Evolutionary conservation across 2,797 vertebrate genomes (phyloP).

Genomic region (Catostomus latipinnis): DNA sequence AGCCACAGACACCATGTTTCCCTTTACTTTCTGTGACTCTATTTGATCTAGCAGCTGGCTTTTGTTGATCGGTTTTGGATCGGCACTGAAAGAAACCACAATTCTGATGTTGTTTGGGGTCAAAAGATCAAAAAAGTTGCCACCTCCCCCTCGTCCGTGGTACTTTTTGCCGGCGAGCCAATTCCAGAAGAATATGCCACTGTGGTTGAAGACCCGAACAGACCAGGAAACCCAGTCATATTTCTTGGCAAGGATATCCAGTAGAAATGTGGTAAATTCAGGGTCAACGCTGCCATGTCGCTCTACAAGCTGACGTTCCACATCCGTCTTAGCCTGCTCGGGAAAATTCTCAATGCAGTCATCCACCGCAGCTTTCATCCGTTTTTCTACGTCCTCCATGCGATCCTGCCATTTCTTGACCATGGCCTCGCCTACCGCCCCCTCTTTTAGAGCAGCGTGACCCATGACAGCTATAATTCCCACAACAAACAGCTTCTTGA

Average conservation of each 20-base stretch:
- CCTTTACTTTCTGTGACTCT: constrained; percentile 74
- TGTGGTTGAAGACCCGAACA: constrained; percentile 71
- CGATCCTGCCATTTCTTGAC: constrained; percentile 79
- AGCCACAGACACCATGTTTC: constrained; percentile 78
- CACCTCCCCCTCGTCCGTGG: constrained; percentile 72
- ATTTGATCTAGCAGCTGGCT: constrained; percentile 73
- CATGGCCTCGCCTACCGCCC: constrained; percentile 69
- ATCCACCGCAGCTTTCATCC: constrained; percentile 81
- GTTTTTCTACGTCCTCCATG: constrained; percentile 79
- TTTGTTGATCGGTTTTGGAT: constrained; percentile 77
- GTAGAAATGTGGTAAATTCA: constrained; percentile 70
- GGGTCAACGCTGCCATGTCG: constrained; percentile 58
- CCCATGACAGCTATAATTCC: constrained; percentile 82
- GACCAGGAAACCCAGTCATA: constrained; percentile 85
- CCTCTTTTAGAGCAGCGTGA: constrained; percentile 76
- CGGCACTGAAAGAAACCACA: constrained; percentile 76
- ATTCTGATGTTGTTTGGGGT: constrained; percentile 77
- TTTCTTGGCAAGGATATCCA: constrained; percentile 75
- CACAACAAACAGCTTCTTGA: constrained; percentile 82
- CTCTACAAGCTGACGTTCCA: constrained; percentile 70
- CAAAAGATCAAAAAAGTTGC: constrained; percentile 77
- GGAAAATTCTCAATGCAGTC: constrained; percentile 79
- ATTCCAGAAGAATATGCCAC: constrained; percentile 79
- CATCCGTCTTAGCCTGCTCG: constrained; percentile 76
- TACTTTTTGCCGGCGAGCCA: constrained; percentile 81